These are phyloP conservation scores for Macropodus opercularis DNA, from an alignment of 2,797 vertebrate species.

Conservation along the genomic window DNA sequence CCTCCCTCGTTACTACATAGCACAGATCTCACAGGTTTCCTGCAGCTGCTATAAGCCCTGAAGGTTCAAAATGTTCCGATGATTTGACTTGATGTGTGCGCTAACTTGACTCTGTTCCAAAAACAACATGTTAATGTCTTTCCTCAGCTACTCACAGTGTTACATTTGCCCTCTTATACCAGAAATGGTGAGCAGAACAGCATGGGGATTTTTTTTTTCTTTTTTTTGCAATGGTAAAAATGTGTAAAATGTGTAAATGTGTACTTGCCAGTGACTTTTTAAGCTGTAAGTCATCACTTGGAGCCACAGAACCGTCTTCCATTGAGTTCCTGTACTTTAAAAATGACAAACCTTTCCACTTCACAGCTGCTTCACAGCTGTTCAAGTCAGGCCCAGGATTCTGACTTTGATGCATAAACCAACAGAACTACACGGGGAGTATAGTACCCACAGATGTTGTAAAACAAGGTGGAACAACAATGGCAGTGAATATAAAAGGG, in stretches of 20 bases:
- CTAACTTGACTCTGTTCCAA: too few species aligned
- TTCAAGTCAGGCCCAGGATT: slow-evolving; percentile 38
- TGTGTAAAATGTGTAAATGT: too few species aligned
- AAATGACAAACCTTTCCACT: slow-evolving; percentile 31
- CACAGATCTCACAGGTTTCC: slow-evolving; percentile 26
- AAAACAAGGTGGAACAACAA: slow-evolving; percentile 38
- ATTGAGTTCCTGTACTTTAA: slow-evolving; percentile 17
- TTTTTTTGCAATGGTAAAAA: slow-evolving; percentile 6
- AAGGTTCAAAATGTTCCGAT: too few species aligned
- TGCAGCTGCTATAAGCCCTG: too few species aligned
- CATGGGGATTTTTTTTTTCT: too few species aligned
- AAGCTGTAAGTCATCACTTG: slow-evolving; percentile 6
- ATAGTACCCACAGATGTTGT: slow-evolving; percentile 35
- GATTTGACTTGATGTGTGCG: too few species aligned
- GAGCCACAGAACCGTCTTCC: slow-evolving; percentile 4
- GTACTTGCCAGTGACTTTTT: slow-evolving; percentile 23
- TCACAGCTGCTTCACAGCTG: slow-evolving; percentile 14
- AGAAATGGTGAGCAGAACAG: too few species aligned
- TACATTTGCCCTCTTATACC: too few species aligned
- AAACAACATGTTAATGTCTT: too few species aligned
- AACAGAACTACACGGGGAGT: slow-evolving; percentile 35
- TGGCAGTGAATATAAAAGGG: slow-evolving; percentile 8
- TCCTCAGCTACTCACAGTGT: too few species aligned
- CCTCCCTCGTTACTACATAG: slow-evolving; percentile 30
- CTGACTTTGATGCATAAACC: slow-evolving; percentile 60